These are phyloP conservation scores for Andricus curvator DNA, from an alignment of 2,888 invertebrate genomes.

Conservation along the genomic window DNA sequence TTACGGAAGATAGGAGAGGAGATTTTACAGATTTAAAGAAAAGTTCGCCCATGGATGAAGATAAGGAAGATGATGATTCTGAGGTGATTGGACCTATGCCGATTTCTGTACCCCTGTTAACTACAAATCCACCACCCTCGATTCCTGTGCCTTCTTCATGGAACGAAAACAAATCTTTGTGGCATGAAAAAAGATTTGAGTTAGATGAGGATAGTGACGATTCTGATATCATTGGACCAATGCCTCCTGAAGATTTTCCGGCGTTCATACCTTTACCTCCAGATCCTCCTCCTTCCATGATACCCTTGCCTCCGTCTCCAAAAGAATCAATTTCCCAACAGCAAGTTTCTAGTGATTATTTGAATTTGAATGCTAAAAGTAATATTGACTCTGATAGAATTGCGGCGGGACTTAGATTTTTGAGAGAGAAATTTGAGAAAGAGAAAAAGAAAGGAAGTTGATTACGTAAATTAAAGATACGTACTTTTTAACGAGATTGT, in stretches of 20 bases:
- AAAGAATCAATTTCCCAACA: slow-evolving; percentile 39
- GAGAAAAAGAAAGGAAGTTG: slow-evolving; percentile 45
- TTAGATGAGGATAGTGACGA: slow-evolving; percentile 53
- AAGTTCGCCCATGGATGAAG: background rate
- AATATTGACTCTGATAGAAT: slow-evolving; percentile 64
- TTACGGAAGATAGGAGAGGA: slow-evolving; percentile 27
- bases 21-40: slow-evolving; percentile 34
- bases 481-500: background rate
- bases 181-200: slow-evolving; percentile 39
- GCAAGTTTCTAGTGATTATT: background rate
- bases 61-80: slow-evolving; percentile 46
- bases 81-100: slow-evolving; percentile 51
- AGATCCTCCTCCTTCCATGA: background rate
- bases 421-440: slow-evolving; percentile 69
- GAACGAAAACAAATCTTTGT: background rate
- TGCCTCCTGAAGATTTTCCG: slow-evolving; percentile 54
- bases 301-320: background rate
- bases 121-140: background rate
- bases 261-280: slow-evolving; percentile 24
- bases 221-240: slow-evolving; percentile 60
- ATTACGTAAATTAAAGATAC: slow-evolving; percentile 11
- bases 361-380: slow-evolving; percentile 17
- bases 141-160: background rate
- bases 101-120: background rate
- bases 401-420: slow-evolving; percentile 67